Conservation (phyloP, 2,113 vertebrate species). For the Asarcornis scutulata region DNA sequence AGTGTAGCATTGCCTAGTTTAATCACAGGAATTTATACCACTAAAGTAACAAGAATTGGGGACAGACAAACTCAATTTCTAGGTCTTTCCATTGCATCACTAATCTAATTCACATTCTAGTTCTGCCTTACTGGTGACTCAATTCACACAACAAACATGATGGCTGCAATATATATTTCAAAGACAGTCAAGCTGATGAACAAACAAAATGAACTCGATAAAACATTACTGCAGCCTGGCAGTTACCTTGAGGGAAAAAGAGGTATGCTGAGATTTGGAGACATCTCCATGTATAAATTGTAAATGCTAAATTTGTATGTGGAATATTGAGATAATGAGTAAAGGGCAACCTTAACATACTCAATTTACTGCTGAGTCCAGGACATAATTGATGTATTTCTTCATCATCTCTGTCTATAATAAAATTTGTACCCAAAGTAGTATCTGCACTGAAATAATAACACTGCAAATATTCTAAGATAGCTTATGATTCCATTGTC, state of each 20-base stretch:
- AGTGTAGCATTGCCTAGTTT: neutral
- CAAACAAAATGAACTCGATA: neutral
- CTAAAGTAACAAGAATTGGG: neutral
- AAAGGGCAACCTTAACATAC: neutral
- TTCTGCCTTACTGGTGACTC: neutral
- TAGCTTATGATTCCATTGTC: neutral
- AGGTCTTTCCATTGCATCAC: neutral
- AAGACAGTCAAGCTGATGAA: neutral
- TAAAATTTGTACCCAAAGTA: neutral
- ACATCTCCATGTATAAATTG: neutral
- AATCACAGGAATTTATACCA: neutral
- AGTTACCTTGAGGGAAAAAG: neutral
- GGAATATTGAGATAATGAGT: neutral
- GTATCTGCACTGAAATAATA: neutral
- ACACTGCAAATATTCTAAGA: neutral
- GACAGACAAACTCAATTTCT: neutral
- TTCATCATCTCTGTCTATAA: neutral
- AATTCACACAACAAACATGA: neutral
- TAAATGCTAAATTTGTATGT: neutral
- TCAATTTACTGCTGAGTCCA: neutral
- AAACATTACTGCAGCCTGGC: neutral
- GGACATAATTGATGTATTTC: neutral
- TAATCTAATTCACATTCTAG: neutral
- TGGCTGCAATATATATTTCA: neutral
- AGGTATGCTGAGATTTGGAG: neutral